These are phyloP conservation scores for Clusia tigrina DNA, from an alignment of 2,888 invertebrate species.

Conservation along the genomic window DNA sequence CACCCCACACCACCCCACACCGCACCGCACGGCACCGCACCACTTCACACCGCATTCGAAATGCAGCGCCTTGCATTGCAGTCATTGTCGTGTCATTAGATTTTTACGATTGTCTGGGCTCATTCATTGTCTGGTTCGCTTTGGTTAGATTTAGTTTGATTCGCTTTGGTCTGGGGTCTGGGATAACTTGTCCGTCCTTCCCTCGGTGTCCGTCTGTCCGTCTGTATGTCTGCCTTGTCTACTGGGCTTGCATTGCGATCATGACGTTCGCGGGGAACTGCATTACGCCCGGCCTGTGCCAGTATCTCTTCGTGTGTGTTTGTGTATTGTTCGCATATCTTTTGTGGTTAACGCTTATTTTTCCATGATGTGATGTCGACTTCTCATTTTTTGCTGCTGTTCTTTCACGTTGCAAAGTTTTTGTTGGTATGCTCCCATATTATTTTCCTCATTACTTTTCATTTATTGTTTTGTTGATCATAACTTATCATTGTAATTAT, in stretches of 20 bases:
- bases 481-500: too few species aligned
- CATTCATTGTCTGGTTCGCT: background rate
- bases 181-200: background rate
- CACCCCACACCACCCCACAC: background rate
- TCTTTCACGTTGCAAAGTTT: background rate
- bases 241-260: background rate
- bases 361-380: background rate
- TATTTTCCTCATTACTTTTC: too few species aligned
- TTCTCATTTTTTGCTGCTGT: background rate
- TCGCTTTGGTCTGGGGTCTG: background rate
- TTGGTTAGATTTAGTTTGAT: background rate
- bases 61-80: background rate
- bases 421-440: too few species aligned
- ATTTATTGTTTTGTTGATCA: too few species aligned
- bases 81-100: constrained; percentile 10
- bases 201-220: background rate
- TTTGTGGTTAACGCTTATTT: background rate
- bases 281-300: too few species aligned
- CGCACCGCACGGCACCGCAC: background rate
- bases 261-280: background rate
- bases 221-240: background rate
- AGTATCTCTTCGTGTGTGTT: too few species aligned
- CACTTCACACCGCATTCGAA: background rate
- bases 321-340: background rate
- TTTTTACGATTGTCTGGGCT: constrained; percentile 1